Evolutionary conservation across 2,888 invertebrate genomes (phyloP).

Genomic region (Lepetodrilus schrolli): DNA sequence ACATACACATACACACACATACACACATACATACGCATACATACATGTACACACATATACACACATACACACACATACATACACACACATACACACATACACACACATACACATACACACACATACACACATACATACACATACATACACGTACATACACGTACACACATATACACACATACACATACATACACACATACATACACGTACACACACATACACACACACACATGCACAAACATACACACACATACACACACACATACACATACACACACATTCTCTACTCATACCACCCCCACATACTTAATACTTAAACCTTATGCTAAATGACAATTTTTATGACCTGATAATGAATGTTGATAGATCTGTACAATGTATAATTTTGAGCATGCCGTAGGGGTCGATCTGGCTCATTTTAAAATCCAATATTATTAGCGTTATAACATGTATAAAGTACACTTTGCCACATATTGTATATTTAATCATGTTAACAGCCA

Average conservation of each 20-base stretch:
- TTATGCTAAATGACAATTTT: no score
- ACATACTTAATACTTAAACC: no score
- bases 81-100: background rate
- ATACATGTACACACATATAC: background rate
- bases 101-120: background rate
- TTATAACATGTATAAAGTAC: no score
- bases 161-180: background rate
- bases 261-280: conserved; percentile 22
- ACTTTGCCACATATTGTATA: no score
- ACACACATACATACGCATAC: background rate
- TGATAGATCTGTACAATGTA: no score
- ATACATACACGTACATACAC: background rate
- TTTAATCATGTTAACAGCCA: no score
- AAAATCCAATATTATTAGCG: no score
- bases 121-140: background rate
- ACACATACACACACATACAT: background rate
- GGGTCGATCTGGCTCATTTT: no score
- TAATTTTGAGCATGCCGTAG: no score
- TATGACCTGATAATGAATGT: background rate
- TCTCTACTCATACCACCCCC: no score
- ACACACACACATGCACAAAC: background rate
- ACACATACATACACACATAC: background rate
- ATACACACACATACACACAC: conserved; percentile 13
- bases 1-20: background rate
- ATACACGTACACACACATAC: background rate